Evolutionary conservation across 2,797 vertebrate species (phyloP).

Genomic region (Enteromius thamalakanensis): DNA sequence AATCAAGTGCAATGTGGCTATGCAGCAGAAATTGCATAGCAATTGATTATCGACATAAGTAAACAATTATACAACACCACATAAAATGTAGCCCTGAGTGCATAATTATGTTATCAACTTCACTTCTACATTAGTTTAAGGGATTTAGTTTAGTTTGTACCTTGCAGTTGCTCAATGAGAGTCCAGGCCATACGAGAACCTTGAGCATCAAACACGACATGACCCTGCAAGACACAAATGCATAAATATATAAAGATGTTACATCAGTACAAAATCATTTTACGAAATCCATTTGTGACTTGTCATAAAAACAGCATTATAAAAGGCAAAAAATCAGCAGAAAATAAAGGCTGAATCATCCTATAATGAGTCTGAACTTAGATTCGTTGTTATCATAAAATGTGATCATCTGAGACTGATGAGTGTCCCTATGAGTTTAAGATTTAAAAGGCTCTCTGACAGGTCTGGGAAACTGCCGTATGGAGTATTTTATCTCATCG

Average conservation of each 20-base stretch:
- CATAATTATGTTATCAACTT: background rate
- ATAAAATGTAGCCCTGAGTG: background rate
- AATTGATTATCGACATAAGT: background rate
- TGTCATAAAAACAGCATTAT: background rate
- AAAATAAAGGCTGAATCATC: background rate
- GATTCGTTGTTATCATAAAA: background rate
- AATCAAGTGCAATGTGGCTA: background rate
- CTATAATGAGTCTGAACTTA: background rate
- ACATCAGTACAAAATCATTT: background rate
- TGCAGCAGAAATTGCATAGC: background rate
- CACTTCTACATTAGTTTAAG: background rate
- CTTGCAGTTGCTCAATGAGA: constrained; percentile 95
- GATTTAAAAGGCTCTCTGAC: constrained; percentile 12
- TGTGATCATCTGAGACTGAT: background rate
- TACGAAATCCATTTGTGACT: background rate
- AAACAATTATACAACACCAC: background rate
- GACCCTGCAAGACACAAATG: constrained; percentile 78
- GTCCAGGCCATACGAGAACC: constrained; percentile 98
- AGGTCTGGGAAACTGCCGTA: background rate
- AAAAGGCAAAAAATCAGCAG: background rate
- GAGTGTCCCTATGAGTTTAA: background rate
- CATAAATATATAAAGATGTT: background rate
- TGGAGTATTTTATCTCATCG: background rate
- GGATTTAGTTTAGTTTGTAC: constrained; percentile 56
- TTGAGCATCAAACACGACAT: constrained; percentile 96